Conservation (phyloP, 2,113 vertebrate genomes). For the Chauna torquata region DNA sequence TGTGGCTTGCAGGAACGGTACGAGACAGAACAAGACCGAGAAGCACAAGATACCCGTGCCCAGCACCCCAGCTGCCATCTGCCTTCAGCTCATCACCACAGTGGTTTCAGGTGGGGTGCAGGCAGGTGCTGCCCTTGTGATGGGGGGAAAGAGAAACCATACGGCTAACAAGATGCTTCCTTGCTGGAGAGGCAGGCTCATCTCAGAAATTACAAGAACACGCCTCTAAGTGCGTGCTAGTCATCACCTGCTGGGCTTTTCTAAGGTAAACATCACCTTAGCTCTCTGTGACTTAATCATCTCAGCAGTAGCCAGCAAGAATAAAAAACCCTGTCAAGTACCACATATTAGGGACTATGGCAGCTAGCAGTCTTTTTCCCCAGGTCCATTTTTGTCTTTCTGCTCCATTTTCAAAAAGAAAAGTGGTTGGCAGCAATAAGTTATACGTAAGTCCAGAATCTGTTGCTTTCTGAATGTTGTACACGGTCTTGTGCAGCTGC, state of each 20-base stretch:
- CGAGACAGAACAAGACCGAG: accelerated
- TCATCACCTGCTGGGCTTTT: conserved; percentile 12
- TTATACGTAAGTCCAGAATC: neutral
- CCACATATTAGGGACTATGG: neutral
- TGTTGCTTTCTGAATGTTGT: neutral
- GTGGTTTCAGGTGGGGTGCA: neutral
- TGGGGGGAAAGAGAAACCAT: neutral
- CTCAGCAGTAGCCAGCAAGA: conserved; percentile 19
- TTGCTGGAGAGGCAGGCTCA: neutral
- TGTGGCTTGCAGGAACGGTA: neutral
- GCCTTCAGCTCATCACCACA: neutral
- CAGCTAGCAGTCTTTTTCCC: conserved; percentile 17
- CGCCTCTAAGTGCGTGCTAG: neutral
- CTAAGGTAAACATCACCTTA: conserved; percentile 29
- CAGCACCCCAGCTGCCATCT: neutral
- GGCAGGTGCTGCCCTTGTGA: neutral
- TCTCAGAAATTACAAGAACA: neutral
- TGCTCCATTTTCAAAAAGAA: conserved; percentile 16
- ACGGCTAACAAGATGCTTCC: neutral
- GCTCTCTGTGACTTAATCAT: conserved; percentile 41
- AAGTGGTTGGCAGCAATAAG: conserved; percentile 28
- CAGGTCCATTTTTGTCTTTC: conserved; percentile 21
- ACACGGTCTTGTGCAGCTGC: neutral
- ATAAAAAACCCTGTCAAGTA: neutral
- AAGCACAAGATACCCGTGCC: accelerated